phyloP scores from a whole-genome alignment of 1,140 invertebrate genomes.

The Drosophila tristis region DNA sequence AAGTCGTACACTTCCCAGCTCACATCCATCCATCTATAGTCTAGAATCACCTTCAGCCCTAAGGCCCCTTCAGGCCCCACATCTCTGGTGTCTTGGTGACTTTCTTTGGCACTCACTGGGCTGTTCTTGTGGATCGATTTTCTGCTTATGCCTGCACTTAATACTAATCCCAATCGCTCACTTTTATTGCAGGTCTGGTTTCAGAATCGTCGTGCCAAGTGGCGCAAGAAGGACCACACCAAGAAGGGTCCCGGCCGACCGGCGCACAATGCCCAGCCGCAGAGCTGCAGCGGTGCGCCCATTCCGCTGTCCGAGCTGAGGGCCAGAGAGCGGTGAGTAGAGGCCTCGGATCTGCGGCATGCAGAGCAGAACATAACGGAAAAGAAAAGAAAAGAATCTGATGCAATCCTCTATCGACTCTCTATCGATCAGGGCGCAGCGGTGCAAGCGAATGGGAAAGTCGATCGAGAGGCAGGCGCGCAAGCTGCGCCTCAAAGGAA shows the following conservation, averaged over 20 bases:
- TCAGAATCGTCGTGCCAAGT: conserved; percentile 99
- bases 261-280: conserved; percentile 98
- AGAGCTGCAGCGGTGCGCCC: conserved; percentile 98
- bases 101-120: no score
- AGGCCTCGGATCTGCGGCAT: no score
- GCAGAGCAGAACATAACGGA: no score
- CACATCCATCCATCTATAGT: no score
- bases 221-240: conserved; percentile 99
- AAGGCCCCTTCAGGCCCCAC: no score
- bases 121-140: no score
- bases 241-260: conserved; percentile 99
- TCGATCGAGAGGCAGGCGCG: conserved; percentile 95
- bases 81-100: no score
- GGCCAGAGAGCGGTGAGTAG: conserved; percentile 89
- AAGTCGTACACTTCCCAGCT: no score
- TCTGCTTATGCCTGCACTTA: conserved; percentile 1
- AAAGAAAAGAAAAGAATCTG: no score
- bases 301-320: conserved; percentile 97
- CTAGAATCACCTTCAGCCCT: no score
- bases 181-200: conserved; percentile 95
- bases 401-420: not conserved
- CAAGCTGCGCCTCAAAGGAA: conserved; percentile 94
- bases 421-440: conserved; percentile 87
- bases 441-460: conserved; percentile 95
- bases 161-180: not conserved